Base-by-base conservation (phyloP, 2,797 vertebrate species). In the Remorina albescens region DNA sequence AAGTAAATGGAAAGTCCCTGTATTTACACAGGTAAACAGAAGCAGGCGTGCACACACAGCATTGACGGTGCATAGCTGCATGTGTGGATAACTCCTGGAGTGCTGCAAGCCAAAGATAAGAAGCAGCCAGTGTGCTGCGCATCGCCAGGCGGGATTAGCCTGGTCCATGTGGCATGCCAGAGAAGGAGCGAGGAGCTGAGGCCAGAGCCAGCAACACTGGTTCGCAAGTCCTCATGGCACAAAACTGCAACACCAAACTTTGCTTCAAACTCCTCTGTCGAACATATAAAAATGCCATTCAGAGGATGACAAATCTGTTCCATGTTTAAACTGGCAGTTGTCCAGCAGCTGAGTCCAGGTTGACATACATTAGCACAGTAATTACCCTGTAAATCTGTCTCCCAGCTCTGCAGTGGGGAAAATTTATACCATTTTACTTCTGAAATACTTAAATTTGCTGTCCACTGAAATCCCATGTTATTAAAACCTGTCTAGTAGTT, bases 51-150 rank as follows among this genome's bases (percentile, higher is more conserved):
- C 25, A 39, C 55, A 54, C 26, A 49, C 6, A 28, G 9, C 30
- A 55, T 62, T 2, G 18, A 50, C 65, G 59, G 36, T 13, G 9
- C 56, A 57, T 70, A 39, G 71, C 30, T 78, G 39, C 28, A 39
- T 68, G 55, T 59, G 67, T 58, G 67, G 58, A 61, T 26, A 60
- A 70, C 63, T 54, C 55, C 74, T 69, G 70, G 2, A 21, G 68
- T 58, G 70, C 90, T 89, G 88, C 74, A 76, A 69, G 73, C 51
- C 23, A 2, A n/a, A 90, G 88, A 91, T 89, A 88, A 87, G 83
- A 19, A 46, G 2, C 76, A 72, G 68, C 71, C 61, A 56, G 64
- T 28, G 74, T 63, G 64, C 58, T 62, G 39, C 64, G 64, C 54
- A 81, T 61, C 76, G 76, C 76, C 78, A 71, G 50, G 47, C 53